phyloP scores from a whole-genome alignment of 2,888 invertebrate species.

The Creontiades dilutus region DNA sequence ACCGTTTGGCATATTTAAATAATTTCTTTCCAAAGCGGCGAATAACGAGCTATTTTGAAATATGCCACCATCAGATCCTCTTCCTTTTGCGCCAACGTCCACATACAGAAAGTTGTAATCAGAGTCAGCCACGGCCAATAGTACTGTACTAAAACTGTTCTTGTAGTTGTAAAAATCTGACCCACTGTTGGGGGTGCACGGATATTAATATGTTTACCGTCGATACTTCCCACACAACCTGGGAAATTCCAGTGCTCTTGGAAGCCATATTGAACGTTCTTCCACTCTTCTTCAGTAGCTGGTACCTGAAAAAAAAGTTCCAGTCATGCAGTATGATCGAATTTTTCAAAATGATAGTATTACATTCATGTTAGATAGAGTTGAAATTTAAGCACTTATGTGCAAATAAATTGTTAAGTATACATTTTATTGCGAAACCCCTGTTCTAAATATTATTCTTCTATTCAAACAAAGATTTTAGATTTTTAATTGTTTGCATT shows the following conservation, averaged over 20 bases:
- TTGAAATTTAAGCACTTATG: too few species aligned
- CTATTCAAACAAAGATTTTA: too few species aligned
- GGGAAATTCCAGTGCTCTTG: constrained; percentile 76
- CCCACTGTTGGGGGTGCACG: constrained; percentile 75
- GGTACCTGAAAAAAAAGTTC: too few species aligned
- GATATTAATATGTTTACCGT: constrained; percentile 76
- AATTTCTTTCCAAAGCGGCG: constrained; percentile 16
- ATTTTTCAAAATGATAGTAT: too few species aligned
- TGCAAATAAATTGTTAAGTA: too few species aligned
- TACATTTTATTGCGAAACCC: too few species aligned
- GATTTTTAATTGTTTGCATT: too few species aligned
- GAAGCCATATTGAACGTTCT: constrained; percentile 69
- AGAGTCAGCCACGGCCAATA: constrained; percentile 67
- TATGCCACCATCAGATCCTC: constrained; percentile 52
- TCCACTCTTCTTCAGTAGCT: constrained; percentile 60
- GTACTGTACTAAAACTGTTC: constrained; percentile 66
- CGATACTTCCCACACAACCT: constrained; percentile 75
- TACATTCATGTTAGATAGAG: too few species aligned
- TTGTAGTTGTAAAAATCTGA: constrained; percentile 76
- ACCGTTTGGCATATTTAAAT: not conserved
- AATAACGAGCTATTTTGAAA: constrained; percentile 54
- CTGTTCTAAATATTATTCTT: too few species aligned
- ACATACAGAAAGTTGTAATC: constrained; percentile 69
- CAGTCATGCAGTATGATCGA: too few species aligned
- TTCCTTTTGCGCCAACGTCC: constrained; percentile 65